phyloP scores from a whole-genome alignment of 2,888 invertebrate genomes.

The Drosophila subsilvestris region DNA sequence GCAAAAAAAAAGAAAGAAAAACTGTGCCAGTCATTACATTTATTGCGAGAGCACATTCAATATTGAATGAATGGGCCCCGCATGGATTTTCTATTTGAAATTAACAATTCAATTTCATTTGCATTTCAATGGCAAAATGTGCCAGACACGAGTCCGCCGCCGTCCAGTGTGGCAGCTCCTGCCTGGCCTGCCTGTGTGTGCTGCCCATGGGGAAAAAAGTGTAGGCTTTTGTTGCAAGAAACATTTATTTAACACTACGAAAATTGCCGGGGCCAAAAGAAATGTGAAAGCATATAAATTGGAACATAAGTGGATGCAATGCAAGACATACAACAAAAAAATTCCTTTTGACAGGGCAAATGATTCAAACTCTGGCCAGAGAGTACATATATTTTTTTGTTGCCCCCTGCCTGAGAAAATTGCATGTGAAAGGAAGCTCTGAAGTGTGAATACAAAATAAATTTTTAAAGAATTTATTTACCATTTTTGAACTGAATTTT shows the following conservation, averaged over 20 bases:
- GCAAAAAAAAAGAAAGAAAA: conserved; percentile 34
- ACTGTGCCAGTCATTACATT: conserved; percentile 80
- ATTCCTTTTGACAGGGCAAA: conserved; percentile 26
- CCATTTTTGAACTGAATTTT: background rate
- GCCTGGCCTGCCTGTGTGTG: background rate
- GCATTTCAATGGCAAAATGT: conserved; percentile 77
- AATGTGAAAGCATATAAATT: conserved; percentile 39
- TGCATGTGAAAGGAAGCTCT: conserved; percentile 11
- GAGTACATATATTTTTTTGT: conserved; percentile 1
- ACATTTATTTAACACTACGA: conserved; percentile 51
- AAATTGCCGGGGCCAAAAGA: conserved; percentile 25
- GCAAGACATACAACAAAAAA: conserved; percentile 25
- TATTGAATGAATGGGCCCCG: conserved; percentile 76
- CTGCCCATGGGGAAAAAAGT: conserved; percentile 6
- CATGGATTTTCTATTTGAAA: conserved; percentile 79
- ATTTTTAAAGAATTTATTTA: background rate
- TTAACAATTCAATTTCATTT: conserved; percentile 80
- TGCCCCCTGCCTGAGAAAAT: conserved; percentile 5
- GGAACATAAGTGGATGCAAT: conserved; percentile 36
- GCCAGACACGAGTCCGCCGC: conserved; percentile 35
- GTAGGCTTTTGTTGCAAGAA: conserved; percentile 38
- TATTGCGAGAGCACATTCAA: conserved; percentile 78
- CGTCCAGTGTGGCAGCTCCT: conserved; percentile 16
- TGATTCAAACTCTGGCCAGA: conserved; percentile 14
- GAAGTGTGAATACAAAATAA: background rate